phyloP scores from a whole-genome alignment of 64 coral and sea anemone species.

The Hydrozoanthus tunicans region DNA sequence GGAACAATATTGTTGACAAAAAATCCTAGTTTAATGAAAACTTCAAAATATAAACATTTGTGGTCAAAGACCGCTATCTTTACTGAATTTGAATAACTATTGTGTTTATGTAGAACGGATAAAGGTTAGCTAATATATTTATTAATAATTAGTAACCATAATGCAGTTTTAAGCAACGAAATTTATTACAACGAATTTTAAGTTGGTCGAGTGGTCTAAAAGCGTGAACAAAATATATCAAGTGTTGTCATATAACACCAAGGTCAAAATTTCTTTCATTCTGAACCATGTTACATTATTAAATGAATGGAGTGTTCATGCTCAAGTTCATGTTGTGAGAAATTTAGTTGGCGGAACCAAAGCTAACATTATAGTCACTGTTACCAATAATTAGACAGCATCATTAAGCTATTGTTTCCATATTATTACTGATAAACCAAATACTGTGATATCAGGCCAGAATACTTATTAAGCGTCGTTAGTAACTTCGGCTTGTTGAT shows the following conservation, averaged over 20 bases:
- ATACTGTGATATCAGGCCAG: not conserved
- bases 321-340: not conserved
- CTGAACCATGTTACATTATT: not conserved
- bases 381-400: not conserved
- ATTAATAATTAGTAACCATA: conserved; percentile 6
- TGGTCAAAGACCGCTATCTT: not conserved
- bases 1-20: not conserved
- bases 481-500: not conserved
- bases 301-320: not conserved
- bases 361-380: not conserved
- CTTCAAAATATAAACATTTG: not conserved
- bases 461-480: not conserved
- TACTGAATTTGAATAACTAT: not conserved
- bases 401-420: too few relatives aligned
- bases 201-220: not conserved
- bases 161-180: not conserved
- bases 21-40: not conserved
- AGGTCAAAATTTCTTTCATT: not conserved
- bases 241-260: not conserved
- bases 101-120: not conserved
- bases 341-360: not conserved
- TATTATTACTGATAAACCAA: not conserved
- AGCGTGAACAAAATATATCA: not conserved
- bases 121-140: not conserved
- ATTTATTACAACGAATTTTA: not conserved